Percentiles rank a stretch among this genome's conserved stretches.
Evolutionary conservation across 1,140 invertebrate species (phyloP).

Genomic region (Drosophila repleta): DNA sequence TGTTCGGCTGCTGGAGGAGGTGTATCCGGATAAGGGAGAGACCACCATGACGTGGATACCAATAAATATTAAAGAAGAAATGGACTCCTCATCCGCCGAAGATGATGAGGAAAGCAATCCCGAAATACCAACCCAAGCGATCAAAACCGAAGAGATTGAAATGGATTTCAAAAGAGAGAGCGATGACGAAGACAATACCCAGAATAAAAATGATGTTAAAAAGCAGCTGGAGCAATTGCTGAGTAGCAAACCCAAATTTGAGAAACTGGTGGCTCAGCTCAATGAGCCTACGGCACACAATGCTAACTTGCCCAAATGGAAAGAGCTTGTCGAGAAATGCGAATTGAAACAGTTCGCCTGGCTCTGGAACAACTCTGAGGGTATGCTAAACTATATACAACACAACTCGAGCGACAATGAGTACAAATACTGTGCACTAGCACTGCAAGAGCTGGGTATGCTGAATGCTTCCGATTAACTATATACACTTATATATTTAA

Average conservation of each 20-base stretch:
- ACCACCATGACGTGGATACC: slow-evolving; percentile 69
- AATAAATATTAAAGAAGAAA: slow-evolving; percentile 62
- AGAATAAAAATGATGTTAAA: background rate
- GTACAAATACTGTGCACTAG: slow-evolving; percentile 39
- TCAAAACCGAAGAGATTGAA: slow-evolving; percentile 40
- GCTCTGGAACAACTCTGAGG: slow-evolving; percentile 60
- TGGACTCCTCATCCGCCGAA: slow-evolving; percentile 65
- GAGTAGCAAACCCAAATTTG: slow-evolving; percentile 33
- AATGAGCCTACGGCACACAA: slow-evolving; percentile 30
- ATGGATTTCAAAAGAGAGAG: slow-evolving; percentile 48
- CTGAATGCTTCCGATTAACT: slow-evolving; percentile 25
- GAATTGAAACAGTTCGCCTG: slow-evolving; percentile 49
- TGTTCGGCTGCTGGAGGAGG: slow-evolving; percentile 49
- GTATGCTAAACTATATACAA: slow-evolving; percentile 62
- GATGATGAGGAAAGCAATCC: slow-evolving; percentile 59
- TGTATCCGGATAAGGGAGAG: slow-evolving; percentile 56
- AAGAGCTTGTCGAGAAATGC: slow-evolving; percentile 48
- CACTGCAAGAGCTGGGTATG: slow-evolving; percentile 43
- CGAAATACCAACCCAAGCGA: background rate
- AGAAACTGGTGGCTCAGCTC: slow-evolving; percentile 39
- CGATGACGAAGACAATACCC: slow-evolving; percentile 24
- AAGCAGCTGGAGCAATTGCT: slow-evolving; percentile 40
- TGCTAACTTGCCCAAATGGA: slow-evolving; percentile 52
- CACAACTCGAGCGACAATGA: slow-evolving; percentile 46
- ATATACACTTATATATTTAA: background rate